Percentiles rank a stretch among this genome's conserved stretches.
Conservation (phyloP, 2,797 vertebrate genomes). For the Gallinago nigripennis region DNA sequence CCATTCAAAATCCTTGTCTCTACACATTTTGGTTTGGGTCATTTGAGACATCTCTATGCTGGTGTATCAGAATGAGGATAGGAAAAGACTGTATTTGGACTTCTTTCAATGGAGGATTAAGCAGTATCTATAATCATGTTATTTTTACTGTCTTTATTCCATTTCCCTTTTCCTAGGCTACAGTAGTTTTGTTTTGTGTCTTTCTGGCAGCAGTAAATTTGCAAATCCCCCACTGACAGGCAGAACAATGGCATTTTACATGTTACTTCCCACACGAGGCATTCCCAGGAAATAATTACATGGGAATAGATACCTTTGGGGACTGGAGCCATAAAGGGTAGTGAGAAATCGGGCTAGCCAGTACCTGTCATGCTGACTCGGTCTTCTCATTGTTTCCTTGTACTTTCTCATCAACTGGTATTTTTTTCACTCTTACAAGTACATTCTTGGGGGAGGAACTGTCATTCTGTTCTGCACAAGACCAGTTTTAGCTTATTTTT, state of each 20-base stretch:
- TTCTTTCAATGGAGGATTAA: not conserved
- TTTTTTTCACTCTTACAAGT: not conserved
- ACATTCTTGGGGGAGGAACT: not conserved
- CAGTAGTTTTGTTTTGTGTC: not conserved
- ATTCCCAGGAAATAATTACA: conserved; percentile 44
- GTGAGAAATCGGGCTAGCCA: conserved; percentile 19
- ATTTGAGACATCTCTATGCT: not conserved
- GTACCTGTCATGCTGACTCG: conserved; percentile 23
- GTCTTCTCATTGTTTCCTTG: not conserved
- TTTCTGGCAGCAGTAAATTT: conserved; percentile 24
- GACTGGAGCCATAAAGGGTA: not conserved
- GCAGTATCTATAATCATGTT: not conserved
- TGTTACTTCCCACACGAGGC: not conserved
- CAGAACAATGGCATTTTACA: not conserved
- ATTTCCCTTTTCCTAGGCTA: not conserved
- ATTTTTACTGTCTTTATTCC: not conserved
- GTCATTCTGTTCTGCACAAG: not conserved
- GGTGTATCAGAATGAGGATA: not conserved
- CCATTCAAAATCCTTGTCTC: not conserved
- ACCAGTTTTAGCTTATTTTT: not conserved
- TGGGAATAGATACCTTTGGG: not conserved
- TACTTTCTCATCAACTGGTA: not conserved
- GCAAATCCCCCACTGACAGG: not conserved
- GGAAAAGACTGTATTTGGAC: not conserved
- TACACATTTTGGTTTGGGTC: not conserved